Base-by-base conservation (phyloP, 2,888 invertebrate genomes). In the Druceiella hillmani region DNA sequence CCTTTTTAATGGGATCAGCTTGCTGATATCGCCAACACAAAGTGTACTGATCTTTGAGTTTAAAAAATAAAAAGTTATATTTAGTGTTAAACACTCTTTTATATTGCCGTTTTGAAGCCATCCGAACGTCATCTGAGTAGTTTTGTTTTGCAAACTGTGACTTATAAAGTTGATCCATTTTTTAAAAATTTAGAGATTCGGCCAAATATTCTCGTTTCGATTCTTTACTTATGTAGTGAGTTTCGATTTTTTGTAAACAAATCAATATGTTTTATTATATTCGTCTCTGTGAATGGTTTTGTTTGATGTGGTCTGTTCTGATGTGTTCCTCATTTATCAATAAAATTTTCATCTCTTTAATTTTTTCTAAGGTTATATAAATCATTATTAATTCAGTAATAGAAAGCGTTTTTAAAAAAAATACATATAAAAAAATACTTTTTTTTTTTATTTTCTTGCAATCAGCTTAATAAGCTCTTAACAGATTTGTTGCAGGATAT, bases 61-160 rank as follows among this genome's bases (percentile, higher is more conserved):
- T 38, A 35, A 50, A 48, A 46, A 52, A 52, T 3, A 47, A 51
- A 11, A 48, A 38, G 27, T 54, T 53, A 36, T 46, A 55, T 36
- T 52, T 47, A 2, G 43, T 46, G 29, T 50, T 51, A 38, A 54
- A 50, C 29, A 52, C 41, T 17, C 27, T 40, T 35, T 44, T 42
- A 17, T 46, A 47, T 17, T 45, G 45, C 6, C 45, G 24, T 40
- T 41, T 43, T 13, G 38, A 30, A 5, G 41, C 47, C 33, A 35
- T 42, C n/a, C 9, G 28, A 29, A 38, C 35, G 29, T 39, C 17
- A 11, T 16, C 15, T 31, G n/a, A n/a, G n/a, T 25, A 39, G 17
- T 36, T 25, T 29, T 42, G 28, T 24, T 43, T 9, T 24, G 13
- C 9, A 37, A 44, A 40, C 45, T 42, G 45, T 15, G 13, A 20